Evolutionary conservation across 37 sponge, comb jelly and placozoan genomes (phyloP), one percentile per base, ranked within the genome.

Genomic region (Mnemiopsis leidyi): DNA sequence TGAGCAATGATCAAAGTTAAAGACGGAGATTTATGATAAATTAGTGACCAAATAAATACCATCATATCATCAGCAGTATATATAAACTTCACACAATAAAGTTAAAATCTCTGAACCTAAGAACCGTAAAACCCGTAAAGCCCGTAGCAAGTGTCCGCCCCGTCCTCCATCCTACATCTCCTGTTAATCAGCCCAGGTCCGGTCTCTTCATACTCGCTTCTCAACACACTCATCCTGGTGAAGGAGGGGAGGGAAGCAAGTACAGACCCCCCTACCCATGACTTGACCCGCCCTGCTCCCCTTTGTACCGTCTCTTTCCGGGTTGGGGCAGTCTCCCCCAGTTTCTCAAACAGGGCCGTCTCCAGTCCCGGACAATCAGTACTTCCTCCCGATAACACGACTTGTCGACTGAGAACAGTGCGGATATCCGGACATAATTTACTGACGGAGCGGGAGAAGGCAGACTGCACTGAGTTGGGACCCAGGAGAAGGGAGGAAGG

Each of bases 151-250:
- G 30, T 32, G 32, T 77, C 79, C 79, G 32, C 33, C 21, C 20
- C 34, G 18, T 77, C 32, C 36, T 77, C 79, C 34, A 77, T 26
- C 0, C 32, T 31, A 77, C 79, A 77, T 28, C 90, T 36, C 48
- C 36, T 35, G 25, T 85, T 85, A 23, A 85, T 85, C 24, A 85
- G 90, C 0, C 90, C 90, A 18, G 90, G 25, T n/a, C 90, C 90
- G 25, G 33, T n/a, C 61, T 85, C 90, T 61, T 85, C 90, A 85
- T 85, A 85, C 90, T 85, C 90, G 1, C 29, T 37, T 23, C 26
- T 40, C 33, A 35, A 36, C 40, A 85, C 61, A 40, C 61, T 40
- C 40, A 85, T 23, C 48, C 90, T 85, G n/a, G 9, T n/a, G 36
- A 85, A 85, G 9, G 90, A 39, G 7, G 25, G 7, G 35, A 85